These are phyloP conservation scores for Fregetta grallaria DNA, from an alignment of 2,113 vertebrate genomes.

Conservation along the genomic window DNA sequence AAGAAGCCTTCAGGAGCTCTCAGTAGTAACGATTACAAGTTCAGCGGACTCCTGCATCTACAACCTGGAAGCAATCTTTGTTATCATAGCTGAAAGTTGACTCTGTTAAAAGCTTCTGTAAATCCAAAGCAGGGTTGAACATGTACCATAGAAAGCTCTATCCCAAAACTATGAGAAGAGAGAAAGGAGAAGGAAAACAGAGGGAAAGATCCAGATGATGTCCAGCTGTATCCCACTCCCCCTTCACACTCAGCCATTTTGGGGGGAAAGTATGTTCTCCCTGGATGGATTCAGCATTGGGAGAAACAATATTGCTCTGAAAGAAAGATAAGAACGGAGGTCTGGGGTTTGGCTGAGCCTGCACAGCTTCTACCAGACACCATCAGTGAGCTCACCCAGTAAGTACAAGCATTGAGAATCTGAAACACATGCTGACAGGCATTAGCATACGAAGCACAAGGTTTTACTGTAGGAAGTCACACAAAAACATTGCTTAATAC, in stretches of 20 bases:
- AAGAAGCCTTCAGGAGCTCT: neutral
- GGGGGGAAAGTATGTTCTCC: neutral
- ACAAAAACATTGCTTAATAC: neutral
- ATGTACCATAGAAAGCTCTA: neutral
- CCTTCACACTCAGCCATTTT: neutral
- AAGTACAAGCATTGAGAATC: neutral
- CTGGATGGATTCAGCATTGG: neutral
- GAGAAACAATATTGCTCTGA: neutral
- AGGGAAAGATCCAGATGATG: neutral
- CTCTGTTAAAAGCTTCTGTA: neutral
- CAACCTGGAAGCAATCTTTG: neutral
- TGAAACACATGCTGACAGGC: neutral
- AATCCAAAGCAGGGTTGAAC: neutral
- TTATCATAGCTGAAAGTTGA: neutral
- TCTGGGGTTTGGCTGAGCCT: neutral
- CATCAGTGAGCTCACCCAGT: neutral
- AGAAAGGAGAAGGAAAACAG: neutral
- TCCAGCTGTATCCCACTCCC: neutral
- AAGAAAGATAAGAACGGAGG: neutral
- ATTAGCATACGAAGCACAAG: neutral
- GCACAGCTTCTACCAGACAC: neutral
- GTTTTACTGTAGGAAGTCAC: neutral
- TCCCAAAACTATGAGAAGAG: neutral
- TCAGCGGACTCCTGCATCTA: neutral
- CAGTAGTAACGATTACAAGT: neutral